phyloP scores from a whole-genome alignment of 2,797 vertebrate genomes.

The Bradypodion ventrale region DNA sequence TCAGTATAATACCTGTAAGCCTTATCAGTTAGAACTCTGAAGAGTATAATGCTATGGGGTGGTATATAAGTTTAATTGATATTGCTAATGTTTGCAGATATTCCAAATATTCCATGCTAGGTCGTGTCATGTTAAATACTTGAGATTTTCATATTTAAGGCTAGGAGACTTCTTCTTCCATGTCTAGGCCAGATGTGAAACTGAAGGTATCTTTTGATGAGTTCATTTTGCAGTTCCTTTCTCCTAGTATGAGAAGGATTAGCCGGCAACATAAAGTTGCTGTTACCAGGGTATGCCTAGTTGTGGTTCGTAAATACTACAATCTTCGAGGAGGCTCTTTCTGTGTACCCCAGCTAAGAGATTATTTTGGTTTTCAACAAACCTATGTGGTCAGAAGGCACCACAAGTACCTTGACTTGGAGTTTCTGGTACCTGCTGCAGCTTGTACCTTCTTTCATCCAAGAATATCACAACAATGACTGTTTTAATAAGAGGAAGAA shows the following conservation, averaged over 20 bases:
- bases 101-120: not conserved
- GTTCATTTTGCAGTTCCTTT: no score
- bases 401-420: not conserved
- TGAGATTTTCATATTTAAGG: not conserved
- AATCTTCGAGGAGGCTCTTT: no score
- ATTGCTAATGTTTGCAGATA: not conserved
- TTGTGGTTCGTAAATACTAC: no score
- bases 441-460: not conserved
- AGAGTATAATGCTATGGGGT: no score
- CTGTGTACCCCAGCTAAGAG: no score
- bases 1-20: not conserved
- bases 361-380: not conserved
- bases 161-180: no score
- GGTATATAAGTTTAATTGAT: no score
- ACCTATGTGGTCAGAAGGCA: not conserved
- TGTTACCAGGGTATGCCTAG: no score
- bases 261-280: no score
- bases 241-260: no score
- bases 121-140: not conserved
- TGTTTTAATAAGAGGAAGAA: not conserved
- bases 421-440: not conserved
- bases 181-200: no score
- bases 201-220: no score
- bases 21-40: not conserved
- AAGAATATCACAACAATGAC: constrained; percentile 3